Conservation (phyloP, 2,797 vertebrate genomes). For the Masticophis lateralis region DNA sequence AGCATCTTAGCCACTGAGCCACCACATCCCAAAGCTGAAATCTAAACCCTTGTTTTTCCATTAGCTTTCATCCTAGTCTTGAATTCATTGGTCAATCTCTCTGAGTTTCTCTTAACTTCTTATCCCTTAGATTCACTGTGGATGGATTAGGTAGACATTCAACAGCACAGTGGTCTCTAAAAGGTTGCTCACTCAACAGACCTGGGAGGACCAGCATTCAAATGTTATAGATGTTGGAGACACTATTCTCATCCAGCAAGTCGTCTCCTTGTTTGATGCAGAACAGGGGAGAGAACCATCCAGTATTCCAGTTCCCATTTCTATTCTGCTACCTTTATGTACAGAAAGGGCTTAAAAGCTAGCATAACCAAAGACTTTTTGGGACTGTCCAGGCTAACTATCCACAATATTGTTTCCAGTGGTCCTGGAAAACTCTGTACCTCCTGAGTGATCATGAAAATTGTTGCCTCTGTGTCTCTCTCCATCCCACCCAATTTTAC, state of each 20-base stretch:
- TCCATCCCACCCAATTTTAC: neutral
- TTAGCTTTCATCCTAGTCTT: neutral
- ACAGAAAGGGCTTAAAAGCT: neutral
- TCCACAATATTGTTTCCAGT: neutral
- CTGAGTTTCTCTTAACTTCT: neutral
- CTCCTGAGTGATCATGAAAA: neutral
- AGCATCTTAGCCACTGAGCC: too few species aligned
- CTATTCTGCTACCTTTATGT: neutral
- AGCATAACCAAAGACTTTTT: neutral
- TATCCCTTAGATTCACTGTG: neutral
- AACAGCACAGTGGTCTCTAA: too few species aligned
- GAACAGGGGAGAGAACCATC: neutral
- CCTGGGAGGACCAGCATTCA: neutral
- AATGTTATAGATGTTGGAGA: neutral
- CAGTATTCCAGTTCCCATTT: neutral
- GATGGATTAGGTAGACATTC: neutral
- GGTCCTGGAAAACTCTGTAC: neutral
- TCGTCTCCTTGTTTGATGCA: neutral
- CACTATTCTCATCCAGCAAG: neutral
- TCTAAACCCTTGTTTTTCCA: neutral
- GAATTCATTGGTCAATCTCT: neutral
- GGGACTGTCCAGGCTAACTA: neutral
- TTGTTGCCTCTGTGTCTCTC: neutral
- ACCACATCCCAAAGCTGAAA: neutral
- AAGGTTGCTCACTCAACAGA: neutral